Conservation (phyloP, 2,888 invertebrate species). For the Smittia sp. region DNA sequence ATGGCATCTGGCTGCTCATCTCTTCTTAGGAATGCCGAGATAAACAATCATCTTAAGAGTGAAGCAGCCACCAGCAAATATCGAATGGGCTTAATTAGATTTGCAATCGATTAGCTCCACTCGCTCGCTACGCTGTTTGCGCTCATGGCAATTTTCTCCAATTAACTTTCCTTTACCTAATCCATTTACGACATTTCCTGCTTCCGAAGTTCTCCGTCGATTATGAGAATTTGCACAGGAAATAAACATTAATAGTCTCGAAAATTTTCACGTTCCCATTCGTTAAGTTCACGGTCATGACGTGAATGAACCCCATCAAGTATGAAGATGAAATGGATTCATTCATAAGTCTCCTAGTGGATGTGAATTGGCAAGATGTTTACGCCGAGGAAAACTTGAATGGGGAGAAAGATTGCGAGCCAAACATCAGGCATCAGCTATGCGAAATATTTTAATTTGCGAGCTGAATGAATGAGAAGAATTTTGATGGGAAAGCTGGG, state of each 20-base stretch:
- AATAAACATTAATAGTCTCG: too few species aligned
- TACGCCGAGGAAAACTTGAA: neutral
- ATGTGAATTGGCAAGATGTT: neutral
- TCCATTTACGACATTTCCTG: neutral
- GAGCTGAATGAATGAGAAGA: neutral
- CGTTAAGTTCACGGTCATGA: constrained; percentile 15
- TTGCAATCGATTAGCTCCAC: neutral
- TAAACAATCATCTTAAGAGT: constrained; percentile 18
- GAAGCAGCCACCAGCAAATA: neutral
- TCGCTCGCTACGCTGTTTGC: neutral
- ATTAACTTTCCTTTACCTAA: neutral
- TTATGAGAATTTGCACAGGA: too few species aligned
- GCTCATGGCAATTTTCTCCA: neutral
- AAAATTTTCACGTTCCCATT: neutral
- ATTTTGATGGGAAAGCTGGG: constrained; percentile 7
- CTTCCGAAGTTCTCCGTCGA: neutral
- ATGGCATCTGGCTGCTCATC: constrained; percentile 23
- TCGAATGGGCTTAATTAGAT: constrained; percentile 8
- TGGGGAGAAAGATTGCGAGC: neutral
- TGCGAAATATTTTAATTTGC: constrained; percentile 37
- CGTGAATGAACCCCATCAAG: constrained; percentile 19
- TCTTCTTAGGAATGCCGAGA: constrained; percentile 30
- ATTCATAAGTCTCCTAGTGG: neutral
- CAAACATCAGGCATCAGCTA: neutral
- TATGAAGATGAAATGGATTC: too few species aligned